A percentile compares a stretch with the other conserved stretches of the same genome.
Conservation (phyloP, 2,888 invertebrate genomes). For the Luperina testacea region DNA sequence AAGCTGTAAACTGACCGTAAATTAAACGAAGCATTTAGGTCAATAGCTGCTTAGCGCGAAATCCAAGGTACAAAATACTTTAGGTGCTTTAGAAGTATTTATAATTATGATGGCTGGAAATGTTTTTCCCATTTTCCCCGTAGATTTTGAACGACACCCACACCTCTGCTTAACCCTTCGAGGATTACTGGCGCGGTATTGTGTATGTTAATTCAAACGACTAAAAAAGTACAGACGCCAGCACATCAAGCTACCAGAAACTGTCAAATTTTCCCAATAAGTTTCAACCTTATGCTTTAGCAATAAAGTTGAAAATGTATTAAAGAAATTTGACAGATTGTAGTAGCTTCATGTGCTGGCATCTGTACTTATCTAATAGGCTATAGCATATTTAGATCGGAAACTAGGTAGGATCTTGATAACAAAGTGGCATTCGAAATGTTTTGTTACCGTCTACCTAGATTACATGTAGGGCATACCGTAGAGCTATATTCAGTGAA, state of each 20-base stretch:
- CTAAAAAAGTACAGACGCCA: background rate
- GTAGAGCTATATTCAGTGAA: background rate
- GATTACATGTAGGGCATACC: background rate
- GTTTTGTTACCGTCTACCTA: conserved; percentile 2
- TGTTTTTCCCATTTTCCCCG: conserved; percentile 23
- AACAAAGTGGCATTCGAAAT: background rate
- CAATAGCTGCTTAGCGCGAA: conserved; percentile 43
- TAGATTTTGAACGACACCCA: background rate
- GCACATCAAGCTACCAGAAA: too few relatives aligned
- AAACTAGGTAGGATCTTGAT: conserved; percentile 10
- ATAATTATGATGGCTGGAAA: conserved; percentile 5
- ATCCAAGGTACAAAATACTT: conserved; percentile 41
- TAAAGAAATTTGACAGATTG: too few relatives aligned
- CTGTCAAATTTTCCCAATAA: too few relatives aligned
- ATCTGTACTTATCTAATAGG: background rate
- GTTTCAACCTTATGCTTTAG: too few relatives aligned
- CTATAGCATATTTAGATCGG: conserved; percentile 21
- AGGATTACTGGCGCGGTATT: too few relatives aligned
- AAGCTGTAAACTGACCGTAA: conserved; percentile 49
- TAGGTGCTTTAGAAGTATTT: conserved; percentile 10
- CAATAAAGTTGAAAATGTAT: too few relatives aligned
- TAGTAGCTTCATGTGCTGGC: too few relatives aligned
- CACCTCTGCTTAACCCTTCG: too few relatives aligned
- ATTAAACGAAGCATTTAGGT: conserved; percentile 45
- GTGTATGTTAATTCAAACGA: background rate